These are phyloP conservation scores for Dromas ardeola DNA, from an alignment of 2,113 vertebrate species.

Conservation along the genomic window DNA sequence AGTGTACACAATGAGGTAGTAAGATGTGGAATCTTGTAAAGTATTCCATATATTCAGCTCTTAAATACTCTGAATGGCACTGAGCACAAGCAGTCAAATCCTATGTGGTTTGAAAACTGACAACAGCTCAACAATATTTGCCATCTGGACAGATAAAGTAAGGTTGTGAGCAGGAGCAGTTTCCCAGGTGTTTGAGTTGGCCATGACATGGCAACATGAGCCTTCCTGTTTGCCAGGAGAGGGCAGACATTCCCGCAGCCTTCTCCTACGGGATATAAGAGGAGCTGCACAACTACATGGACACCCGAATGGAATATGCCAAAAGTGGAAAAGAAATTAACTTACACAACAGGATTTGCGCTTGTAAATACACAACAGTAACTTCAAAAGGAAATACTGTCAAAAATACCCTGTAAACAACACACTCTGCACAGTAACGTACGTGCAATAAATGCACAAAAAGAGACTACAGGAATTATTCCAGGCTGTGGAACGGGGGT, in stretches of 20 bases:
- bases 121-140: background rate
- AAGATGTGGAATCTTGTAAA: background rate
- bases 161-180: background rate
- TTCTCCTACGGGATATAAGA: background rate
- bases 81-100: background rate
- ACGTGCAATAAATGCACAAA: background rate
- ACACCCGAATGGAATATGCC: background rate
- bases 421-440: background rate
- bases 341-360: background rate
- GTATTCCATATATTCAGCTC: background rate
- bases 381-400: background rate
- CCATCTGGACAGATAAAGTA: background rate
- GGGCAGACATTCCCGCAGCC: background rate
- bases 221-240: background rate
- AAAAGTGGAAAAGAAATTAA: background rate
- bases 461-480: background rate
- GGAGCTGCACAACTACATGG: background rate
- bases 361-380: background rate
- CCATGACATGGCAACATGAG: background rate
- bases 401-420: background rate
- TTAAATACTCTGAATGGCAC: background rate
- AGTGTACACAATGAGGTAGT: background rate
- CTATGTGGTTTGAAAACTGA: background rate
- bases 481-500: accelerated
- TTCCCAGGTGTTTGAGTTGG: background rate